Base-by-base conservation (phyloP, 2,113 vertebrate genomes). In the Bujurquina vittata region DNA sequence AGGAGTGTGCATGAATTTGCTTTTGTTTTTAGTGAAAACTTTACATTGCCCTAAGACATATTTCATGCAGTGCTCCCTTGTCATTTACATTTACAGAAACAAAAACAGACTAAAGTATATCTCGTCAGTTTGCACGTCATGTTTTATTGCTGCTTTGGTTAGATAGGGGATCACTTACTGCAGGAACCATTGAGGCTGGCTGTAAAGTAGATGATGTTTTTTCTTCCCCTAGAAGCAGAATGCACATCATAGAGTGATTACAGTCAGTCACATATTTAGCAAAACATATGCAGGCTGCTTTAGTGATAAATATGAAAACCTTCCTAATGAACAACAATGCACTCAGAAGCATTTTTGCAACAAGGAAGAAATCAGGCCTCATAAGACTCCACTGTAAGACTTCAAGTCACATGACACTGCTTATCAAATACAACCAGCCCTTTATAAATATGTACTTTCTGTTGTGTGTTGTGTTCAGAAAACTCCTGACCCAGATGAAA, bases 101-200 rank as follows among this genome's bases (percentile, higher is more conserved):
- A 3, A 75, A 56, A 63, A 3, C 5, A 61, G 46, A 31, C 29
- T 31, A 72, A 33, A 72, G 67, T n/a, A 52, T 5, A 35, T 23
- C 17, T 40, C 20, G 10, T 14, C 3, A 20, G 10, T 9, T 31
- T n/a, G 17, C n/a, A 54, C 2, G 18, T 57, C 3, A 49, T 9
- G 14, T 72, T 82, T 59, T 8, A 74, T 63, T 54, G 67, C 8
- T 72, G 10, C 59, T 57, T 80, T 73, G 23, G n/a, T 40, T 73
- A 72, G 18, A 72, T 31, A 17, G 4, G 15, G 29, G 7, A 84
- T 88, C 88, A 97, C 97, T 98, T 94, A 98, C 97, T 95, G 91
- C 97, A 98, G 80, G 97, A 97, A 84, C 95, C 96, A 35, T 97
- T 97, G 63, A 88, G 75, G 84, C 89, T 96, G 72, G 96, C 88